Evolutionary conservation across 1,140 invertebrate genomes (phyloP).

Genomic region (Pseudomyrmex gracilis): DNA sequence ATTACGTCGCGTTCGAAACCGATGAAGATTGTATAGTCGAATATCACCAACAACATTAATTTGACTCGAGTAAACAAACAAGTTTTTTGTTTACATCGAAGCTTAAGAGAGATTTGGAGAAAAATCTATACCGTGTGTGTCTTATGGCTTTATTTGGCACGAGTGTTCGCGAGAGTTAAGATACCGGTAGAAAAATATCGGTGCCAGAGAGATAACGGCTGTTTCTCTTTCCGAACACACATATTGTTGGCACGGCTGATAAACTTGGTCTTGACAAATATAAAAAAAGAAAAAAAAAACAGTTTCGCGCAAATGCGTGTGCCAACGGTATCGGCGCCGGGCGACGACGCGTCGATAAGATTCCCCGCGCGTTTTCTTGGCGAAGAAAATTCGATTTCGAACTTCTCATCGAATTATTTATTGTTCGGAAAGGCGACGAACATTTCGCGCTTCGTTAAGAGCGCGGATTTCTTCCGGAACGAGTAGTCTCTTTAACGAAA

Average conservation of each 20-base stretch:
- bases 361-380: constrained; percentile 28
- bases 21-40: background rate
- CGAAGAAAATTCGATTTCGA: constrained; percentile 11
- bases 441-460: constrained; percentile 41
- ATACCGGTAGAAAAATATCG: constrained; percentile 12
- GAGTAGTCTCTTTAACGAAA: constrained; percentile 36
- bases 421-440: constrained; percentile 19
- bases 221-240: background rate
- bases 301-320: constrained; percentile 3
- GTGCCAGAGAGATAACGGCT: constrained; percentile 35
- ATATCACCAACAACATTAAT: background rate
- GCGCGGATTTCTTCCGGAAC: constrained; percentile 28
- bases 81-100: too few relatives aligned
- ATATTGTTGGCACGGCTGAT: background rate
- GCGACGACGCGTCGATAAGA: constrained; percentile 30
- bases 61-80: background rate
- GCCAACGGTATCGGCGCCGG: constrained; percentile 22
- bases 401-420: constrained; percentile 42
- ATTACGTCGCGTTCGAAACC: background rate
- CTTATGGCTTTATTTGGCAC: constrained; percentile 15
- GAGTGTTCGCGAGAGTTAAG: constrained; percentile 16
- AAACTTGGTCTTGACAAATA: constrained; percentile 7
- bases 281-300: constrained; percentile 1
- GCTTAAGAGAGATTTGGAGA: too few relatives aligned
- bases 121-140: background rate